Percentiles rank a stretch among this genome's conserved stretches.
These are phyloP conservation scores for Capitulum mitella DNA, from an alignment of 2,888 invertebrate genomes.

Conservation along the genomic window DNA sequence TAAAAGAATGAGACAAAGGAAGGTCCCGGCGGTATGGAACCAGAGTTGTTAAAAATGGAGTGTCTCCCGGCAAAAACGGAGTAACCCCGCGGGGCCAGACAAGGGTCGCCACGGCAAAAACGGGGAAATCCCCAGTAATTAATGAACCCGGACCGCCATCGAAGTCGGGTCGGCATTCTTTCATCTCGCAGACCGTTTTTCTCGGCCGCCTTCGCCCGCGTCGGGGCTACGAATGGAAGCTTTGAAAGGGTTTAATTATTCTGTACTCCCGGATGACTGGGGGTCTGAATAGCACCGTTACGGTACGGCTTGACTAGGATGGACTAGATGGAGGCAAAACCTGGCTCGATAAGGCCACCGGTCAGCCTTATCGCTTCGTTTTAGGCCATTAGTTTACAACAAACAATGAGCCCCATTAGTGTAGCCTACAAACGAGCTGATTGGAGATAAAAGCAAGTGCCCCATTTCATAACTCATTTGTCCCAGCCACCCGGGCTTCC, in stretches of 20 bases:
- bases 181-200: background rate
- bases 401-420: background rate
- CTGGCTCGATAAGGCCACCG: background rate
- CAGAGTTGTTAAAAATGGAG: background rate
- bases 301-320: background rate
- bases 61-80: background rate
- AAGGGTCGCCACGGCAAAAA: background rate
- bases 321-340: background rate
- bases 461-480: background rate
- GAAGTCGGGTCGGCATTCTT: background rate
- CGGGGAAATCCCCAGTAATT: background rate
- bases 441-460: background rate
- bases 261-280: background rate
- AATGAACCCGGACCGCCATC: conserved; percentile 3
- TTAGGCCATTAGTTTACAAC: background rate
- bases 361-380: background rate
- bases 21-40: background rate
- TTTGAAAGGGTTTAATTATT: background rate
- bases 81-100: background rate
- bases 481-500: background rate
- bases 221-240: background rate
- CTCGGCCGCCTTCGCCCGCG: no score
- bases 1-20: conserved; percentile 13
- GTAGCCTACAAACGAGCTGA: background rate
- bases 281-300: background rate